These are phyloP conservation scores for Antennarius striatus DNA, from an alignment of 2,113 vertebrate species.

Conservation along the genomic window DNA sequence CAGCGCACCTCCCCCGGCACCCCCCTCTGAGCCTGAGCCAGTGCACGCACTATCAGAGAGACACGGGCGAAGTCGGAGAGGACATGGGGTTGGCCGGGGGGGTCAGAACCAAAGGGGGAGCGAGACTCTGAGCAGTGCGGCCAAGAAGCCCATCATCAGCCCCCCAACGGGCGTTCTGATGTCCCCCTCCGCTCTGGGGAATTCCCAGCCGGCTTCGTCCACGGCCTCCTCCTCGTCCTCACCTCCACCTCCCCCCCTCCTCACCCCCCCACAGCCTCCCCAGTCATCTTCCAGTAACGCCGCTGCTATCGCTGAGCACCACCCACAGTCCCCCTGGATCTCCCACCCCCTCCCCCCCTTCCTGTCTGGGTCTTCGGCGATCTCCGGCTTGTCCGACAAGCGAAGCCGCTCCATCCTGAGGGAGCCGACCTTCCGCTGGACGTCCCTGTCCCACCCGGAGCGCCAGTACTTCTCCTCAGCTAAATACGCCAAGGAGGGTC, in stretches of 20 bases:
- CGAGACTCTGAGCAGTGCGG: conserved; percentile 78
- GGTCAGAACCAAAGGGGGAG: conserved; percentile 75
- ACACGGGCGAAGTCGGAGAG: conserved; percentile 83
- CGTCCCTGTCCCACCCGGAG: conserved; percentile 88
- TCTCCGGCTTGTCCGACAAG: conserved; percentile 88
- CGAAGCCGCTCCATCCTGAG: conserved; percentile 90
- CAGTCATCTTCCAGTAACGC: conserved; percentile 79
- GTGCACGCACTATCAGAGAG: conserved; percentile 69
- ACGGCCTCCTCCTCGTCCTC: conserved; percentile 86
- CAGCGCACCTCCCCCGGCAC: conserved; percentile 78
- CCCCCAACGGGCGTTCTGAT: conserved; percentile 84
- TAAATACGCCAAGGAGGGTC: conserved; percentile 99
- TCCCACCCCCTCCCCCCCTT: conserved; percentile 90
- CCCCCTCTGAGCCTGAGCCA: conserved; percentile 83
- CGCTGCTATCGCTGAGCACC: conserved; percentile 76
- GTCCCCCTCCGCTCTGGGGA: conserved; percentile 77
- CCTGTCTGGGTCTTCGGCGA: conserved; percentile 80
- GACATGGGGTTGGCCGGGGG: conserved; percentile 70
- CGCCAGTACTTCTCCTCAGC: conserved; percentile 97
- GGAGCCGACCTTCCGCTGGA: conserved; percentile 96
- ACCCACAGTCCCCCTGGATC: conserved; percentile 93
- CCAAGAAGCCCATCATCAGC: conserved; percentile 83
- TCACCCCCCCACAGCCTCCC: conserved; percentile 84
- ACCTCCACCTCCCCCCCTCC: conserved; percentile 91
- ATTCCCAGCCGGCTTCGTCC: conserved; percentile 86